Evolutionary conservation across 2,888 invertebrate species (phyloP).

Genomic region (Bembecia ichneumoniformis): DNA sequence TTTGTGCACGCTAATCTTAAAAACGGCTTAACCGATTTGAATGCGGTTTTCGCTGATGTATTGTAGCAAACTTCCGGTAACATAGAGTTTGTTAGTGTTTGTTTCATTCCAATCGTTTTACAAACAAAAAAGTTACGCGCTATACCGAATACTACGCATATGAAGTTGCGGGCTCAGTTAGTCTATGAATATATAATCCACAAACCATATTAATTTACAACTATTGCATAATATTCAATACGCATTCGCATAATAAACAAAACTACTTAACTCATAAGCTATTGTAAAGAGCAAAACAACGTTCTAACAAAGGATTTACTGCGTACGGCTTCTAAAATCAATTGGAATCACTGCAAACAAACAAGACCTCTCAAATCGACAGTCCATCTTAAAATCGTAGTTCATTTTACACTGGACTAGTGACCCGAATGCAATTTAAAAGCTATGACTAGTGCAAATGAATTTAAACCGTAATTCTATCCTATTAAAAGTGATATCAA

Average conservation of each 20-base stretch:
- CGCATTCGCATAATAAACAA: constrained; percentile 10
- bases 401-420: neutral
- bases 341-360: constrained; percentile 22
- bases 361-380: neutral
- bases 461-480: neutral
- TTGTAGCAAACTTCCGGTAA: no score
- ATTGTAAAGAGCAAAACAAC: constrained; percentile 58
- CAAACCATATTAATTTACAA: neutral
- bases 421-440: neutral
- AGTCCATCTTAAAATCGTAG: neutral
- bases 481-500: neutral
- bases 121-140: no score
- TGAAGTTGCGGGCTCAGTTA: no score
- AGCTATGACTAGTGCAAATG: neutral
- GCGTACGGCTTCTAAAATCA: constrained; percentile 62
- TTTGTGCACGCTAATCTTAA: no score
- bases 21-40: no score
- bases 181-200: no score
- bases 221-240: neutral
- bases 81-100: no score
- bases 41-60: no score
- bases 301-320: constrained; percentile 52
- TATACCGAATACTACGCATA: no score
- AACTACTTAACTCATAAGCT: constrained; percentile 65
- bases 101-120: no score